Evolutionary conservation across 1,140 invertebrate species (phyloP), one percentile per base, ranked within the genome.

Genomic region (Dysdera silvatica): DNA sequence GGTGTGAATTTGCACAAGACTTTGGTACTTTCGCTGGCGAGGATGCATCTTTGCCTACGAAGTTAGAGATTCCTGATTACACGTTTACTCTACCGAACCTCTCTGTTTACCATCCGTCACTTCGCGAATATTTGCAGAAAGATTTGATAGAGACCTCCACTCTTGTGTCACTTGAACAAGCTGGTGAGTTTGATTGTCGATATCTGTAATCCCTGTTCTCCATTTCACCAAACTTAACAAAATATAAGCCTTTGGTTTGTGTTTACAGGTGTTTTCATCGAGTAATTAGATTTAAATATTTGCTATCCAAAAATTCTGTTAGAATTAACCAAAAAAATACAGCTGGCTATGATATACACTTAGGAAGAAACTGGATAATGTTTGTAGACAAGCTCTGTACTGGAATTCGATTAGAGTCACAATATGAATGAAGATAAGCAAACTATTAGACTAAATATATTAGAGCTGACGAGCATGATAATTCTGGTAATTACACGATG

Each of bases 91-190:
- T 94, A 59, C 91, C 91, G 0, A 87, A 93, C 74, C 79, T 93
- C 54, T 84, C 85, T 6, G 79, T 84, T 32, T 88, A 88, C 74
- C 82, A 85, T 71, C 80, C 81, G 29, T 82, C 84, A 55, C 87
- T 87, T 75, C 81, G 86, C 63, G 82, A 83, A 72, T 94, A 91
- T 77, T 76, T 94, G 67, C 87, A 92, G 72, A 88, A 87, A 73
- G 91, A 94, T 75, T 78, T 94, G n/a, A 87, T 94, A 57, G 90
- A 93, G 73, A 84, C 84, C 23, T 87, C 88, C 18, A 91, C 88
- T 37, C 74, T 91, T 41, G 81, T 83, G 18, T 88, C 88, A 1
- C 73, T 94, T 43, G 88, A 93, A 73, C 81, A 85, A 60, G 83
- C 87, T 43, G 83, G 65, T 66, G 32, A 60, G 45, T n/a, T 54